A percentile compares a stretch with the other conserved stretches of the same genome.
These are phyloP conservation scores for Machaerirhynchus nigripectus DNA, from an alignment of 2,113 vertebrate species.

Conservation along the genomic window DNA sequence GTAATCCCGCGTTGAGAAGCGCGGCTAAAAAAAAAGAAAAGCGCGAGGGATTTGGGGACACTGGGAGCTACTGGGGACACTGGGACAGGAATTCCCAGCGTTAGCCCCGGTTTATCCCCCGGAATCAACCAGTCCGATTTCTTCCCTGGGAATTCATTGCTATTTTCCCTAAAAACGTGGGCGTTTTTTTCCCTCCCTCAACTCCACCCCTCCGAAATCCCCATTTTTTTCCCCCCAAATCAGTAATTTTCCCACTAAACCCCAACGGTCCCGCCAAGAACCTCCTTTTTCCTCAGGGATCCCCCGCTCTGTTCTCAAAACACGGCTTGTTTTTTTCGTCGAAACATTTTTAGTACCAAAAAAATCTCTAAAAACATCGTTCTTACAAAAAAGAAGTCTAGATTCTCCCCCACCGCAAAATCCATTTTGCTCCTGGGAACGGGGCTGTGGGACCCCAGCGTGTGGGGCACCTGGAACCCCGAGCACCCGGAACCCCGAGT, in stretches of 20 bases:
- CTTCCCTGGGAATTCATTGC: rapidly evolving
- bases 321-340: rapidly evolving
- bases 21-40: rapidly evolving
- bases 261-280: not conserved
- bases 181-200: not conserved
- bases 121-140: rapidly evolving
- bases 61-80: no score
- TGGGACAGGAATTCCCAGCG: rapidly evolving
- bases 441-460: not conserved
- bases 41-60: rapidly evolving
- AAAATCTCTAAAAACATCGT: rapidly evolving
- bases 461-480: no score
- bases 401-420: rapidly evolving
- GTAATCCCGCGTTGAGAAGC: not conserved
- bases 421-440: no score
- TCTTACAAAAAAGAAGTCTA: not conserved
- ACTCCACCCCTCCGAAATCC: rapidly evolving
- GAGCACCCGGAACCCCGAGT: not conserved
- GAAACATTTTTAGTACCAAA: not conserved
- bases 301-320: rapidly evolving
- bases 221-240: not conserved
- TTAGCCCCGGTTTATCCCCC: not conserved
- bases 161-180: not conserved
- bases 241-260: not conserved
- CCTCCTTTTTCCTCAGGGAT: not conserved